phyloP scores from a whole-genome alignment of 2,888 invertebrate genomes.

The Rhamphomyia laevipes region DNA sequence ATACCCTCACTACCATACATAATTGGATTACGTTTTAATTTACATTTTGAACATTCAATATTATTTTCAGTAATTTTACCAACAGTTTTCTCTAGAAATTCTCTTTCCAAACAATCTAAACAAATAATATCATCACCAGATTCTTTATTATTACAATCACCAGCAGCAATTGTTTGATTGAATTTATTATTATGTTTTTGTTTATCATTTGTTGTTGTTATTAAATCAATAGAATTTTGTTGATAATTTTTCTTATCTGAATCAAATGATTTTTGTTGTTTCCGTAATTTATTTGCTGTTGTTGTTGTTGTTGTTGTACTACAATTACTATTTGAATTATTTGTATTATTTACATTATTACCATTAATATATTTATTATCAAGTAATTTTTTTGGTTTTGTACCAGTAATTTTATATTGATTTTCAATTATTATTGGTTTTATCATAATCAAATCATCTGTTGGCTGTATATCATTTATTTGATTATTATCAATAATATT shows the following conservation, averaged over 20 bases:
- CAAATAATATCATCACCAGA: slow-evolving; percentile 27
- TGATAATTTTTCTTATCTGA: not conserved
- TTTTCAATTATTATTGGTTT: not conserved
- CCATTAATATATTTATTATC: slow-evolving; percentile 11
- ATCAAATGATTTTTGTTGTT: not conserved
- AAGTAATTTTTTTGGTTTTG: slow-evolving; percentile 32
- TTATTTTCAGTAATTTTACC: slow-evolving; percentile 28
- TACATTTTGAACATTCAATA: slow-evolving; percentile 30
- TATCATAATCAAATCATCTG: not conserved
- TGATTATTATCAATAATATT: not conserved
- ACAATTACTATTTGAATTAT: not conserved
- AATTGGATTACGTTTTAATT: slow-evolving; percentile 15
- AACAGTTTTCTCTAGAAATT: slow-evolving; percentile 33
- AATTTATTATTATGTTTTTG: not conserved
- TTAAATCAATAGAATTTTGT: not conserved
- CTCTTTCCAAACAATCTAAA: slow-evolving; percentile 34
- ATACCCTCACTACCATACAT: not conserved
- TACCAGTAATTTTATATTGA: slow-evolving; percentile 20
- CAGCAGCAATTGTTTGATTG: slow-evolving; percentile 16
- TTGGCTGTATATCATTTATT: not conserved
- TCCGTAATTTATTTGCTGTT: slow-evolving; percentile 14
- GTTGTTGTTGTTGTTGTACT: not conserved
- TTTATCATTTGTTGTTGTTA: not conserved
- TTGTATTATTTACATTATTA: not conserved
- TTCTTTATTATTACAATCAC: slow-evolving; percentile 15